Evolutionary conservation across 2,888 invertebrate species (phyloP).

Genomic region (Rhopalosiphum nymphaeae): DNA sequence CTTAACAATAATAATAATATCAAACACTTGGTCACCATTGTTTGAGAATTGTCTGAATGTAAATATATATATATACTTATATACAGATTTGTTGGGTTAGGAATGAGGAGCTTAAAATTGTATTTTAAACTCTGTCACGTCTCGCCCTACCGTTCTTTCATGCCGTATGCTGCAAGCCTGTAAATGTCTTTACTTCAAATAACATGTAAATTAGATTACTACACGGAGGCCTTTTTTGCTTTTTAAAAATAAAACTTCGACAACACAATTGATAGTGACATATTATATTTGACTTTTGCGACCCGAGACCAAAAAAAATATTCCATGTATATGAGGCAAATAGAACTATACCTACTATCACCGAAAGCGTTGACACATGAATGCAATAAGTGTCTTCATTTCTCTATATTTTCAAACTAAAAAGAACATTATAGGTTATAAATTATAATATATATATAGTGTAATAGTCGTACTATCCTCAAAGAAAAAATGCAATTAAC

Average conservation of each 20-base stretch:
- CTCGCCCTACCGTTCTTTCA: constrained; percentile 3
- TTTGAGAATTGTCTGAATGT: background rate
- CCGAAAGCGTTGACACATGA: constrained; percentile 42
- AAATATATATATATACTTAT: background rate
- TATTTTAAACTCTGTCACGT: constrained; percentile 62
- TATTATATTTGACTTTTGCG: constrained; percentile 41
- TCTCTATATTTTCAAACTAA: background rate
- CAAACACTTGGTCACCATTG: background rate
- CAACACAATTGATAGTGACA: constrained; percentile 56
- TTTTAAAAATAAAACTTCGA: constrained; percentile 49
- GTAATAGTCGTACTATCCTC: background rate
- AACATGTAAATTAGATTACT: constrained; percentile 65
- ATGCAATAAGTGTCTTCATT: constrained; percentile 61
- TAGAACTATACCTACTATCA: background rate
- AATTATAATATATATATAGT: background rate
- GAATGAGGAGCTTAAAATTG: constrained; percentile 42
- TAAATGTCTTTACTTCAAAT: constrained; percentile 64
- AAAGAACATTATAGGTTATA: background rate
- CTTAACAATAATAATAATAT: constrained; percentile 25
- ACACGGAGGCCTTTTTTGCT: background rate
- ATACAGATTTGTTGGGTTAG: background rate
- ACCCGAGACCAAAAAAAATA: constrained; percentile 42
- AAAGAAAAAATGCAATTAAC: background rate
- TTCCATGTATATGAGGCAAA: constrained; percentile 1
- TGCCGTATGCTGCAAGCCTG: constrained; percentile 44